Conservation (phyloP, 2,113 vertebrate genomes). For the Panurus biarmicus region DNA sequence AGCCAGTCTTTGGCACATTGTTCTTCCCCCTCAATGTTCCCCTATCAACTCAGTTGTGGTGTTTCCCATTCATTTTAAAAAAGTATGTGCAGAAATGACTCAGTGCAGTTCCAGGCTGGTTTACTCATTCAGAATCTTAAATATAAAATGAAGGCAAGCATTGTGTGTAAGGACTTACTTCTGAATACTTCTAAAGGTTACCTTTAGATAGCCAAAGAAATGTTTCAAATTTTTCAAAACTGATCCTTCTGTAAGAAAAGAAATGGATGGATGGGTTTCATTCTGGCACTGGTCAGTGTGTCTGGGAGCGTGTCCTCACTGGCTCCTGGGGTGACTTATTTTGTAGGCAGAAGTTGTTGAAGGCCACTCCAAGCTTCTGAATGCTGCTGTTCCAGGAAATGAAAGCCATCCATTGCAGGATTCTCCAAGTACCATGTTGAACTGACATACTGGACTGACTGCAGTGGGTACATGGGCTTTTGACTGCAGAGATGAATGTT, state of each 20-base stretch:
- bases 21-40: rapidly evolving
- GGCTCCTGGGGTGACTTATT: not conserved
- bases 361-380: not conserved
- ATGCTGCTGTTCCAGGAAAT: not conserved
- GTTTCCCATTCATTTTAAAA: not conserved
- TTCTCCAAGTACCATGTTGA: not conserved
- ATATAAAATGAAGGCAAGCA: not conserved
- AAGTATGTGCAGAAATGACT: not conserved
- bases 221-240: not conserved
- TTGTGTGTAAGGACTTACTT: not conserved
- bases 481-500: not conserved
- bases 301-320: not conserved
- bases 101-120: not conserved
- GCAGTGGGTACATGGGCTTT: not conserved
- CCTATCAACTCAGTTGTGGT: not conserved
- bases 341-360: not conserved
- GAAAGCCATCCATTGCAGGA: not conserved
- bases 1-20: not conserved
- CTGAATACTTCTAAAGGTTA: not conserved
- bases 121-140: not conserved
- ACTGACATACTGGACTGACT: not conserved
- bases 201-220: not conserved
- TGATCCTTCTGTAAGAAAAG: not conserved
- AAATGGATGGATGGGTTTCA: not conserved
- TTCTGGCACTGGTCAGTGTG: not conserved